Evolutionary conservation across 2,888 invertebrate genomes (phyloP), one percentile per base, ranked within the genome.

Genomic region (Alitta virens): DNA sequence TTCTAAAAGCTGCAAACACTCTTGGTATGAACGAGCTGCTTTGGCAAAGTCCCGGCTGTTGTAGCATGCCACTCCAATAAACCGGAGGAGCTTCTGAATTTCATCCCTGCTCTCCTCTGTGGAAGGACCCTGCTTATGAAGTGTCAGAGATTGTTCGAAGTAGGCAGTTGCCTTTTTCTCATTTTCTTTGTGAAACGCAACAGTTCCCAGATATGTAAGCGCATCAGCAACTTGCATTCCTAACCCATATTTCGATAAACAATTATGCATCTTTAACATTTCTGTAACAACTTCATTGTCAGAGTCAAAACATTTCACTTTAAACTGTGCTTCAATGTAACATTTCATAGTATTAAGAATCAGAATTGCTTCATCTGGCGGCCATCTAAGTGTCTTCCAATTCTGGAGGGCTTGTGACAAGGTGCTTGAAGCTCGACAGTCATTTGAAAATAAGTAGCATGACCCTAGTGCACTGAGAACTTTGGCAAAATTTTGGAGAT

Each of bases 41-140:
- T 60, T 54, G 21, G 57, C 46, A 52, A 62, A 66, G 52, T 66
- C 62, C n/a, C 63, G 23, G 26, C 62, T 58, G 55, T 66, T 66
- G 42, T 66, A 66, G 38, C 64, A 58, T 26, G 64, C 62, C 9
- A 66, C 62, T 3, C 66, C 66, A 38, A 66, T 56, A 18, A 61
- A 62, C 9, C 66, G 58, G 25, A 66, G 55, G 40, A 66, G 49
- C 40, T 60, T 58, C 21, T 50, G 42, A 12, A 66, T 64, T 27
- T 62, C 62, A 23, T 65, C 65, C 53, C 42, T 43, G 38, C 33
- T 49, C 27, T 62, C 56, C 21, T 51, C 51, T 5, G 38, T 51
- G 16, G 27, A 38, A 7, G 58, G 27, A 12, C 53, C 33, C 43
- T 66, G 58, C 27, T 56, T 58, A 55, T 62, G 62, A 16, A 66